A percentile compares a stretch with the other conserved stretches of the same genome.
phyloP scores from a whole-genome alignment of 2,888 invertebrate species.

The Hypomecis atomaria region DNA sequence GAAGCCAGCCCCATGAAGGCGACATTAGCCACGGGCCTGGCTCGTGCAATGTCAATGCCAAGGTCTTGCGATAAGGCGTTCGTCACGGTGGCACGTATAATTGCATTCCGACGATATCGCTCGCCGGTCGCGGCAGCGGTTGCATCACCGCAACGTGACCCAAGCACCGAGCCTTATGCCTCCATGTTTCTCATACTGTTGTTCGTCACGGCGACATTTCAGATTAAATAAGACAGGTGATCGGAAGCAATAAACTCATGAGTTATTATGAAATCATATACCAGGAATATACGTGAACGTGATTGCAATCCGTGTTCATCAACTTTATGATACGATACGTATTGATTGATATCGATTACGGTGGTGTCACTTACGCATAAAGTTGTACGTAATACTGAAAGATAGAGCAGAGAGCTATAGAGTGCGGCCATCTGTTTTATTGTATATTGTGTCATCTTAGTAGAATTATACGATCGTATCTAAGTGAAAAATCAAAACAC shows the following conservation, averaged over 20 bases:
- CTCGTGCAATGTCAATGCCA: slow-evolving; percentile 74
- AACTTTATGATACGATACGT: too few species aligned
- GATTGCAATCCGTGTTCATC: background rate
- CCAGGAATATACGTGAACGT: background rate
- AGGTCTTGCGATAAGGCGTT: slow-evolving; percentile 74
- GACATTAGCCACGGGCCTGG: slow-evolving; percentile 31
- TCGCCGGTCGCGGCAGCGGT: slow-evolving; percentile 40
- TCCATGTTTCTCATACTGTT: slow-evolving; percentile 38
- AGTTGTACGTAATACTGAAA: too few species aligned
- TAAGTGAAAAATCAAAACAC: too few species aligned
- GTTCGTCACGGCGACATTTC: slow-evolving; percentile 45
- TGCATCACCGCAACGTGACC: slow-evolving; percentile 74
- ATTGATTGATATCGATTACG: too few species aligned
- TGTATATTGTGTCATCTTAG: too few species aligned
- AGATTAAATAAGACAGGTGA: slow-evolving; percentile 40
- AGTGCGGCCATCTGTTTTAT: too few species aligned
- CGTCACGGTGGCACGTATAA: slow-evolving; percentile 74
- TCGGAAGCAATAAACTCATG: slow-evolving; percentile 4
- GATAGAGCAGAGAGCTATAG: too few species aligned
- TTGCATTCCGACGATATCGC: slow-evolving; percentile 78
- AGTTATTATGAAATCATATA: background rate
- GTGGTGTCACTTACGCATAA: too few species aligned
- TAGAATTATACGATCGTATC: too few species aligned
- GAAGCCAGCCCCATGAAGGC: slow-evolving; percentile 38
- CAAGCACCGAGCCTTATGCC: slow-evolving; percentile 47